A percentile compares a stretch with the other conserved stretches of the same genome.
Evolutionary conservation across 2,888 invertebrate species (phyloP).

Genomic region (Lissonota sp.): DNA sequence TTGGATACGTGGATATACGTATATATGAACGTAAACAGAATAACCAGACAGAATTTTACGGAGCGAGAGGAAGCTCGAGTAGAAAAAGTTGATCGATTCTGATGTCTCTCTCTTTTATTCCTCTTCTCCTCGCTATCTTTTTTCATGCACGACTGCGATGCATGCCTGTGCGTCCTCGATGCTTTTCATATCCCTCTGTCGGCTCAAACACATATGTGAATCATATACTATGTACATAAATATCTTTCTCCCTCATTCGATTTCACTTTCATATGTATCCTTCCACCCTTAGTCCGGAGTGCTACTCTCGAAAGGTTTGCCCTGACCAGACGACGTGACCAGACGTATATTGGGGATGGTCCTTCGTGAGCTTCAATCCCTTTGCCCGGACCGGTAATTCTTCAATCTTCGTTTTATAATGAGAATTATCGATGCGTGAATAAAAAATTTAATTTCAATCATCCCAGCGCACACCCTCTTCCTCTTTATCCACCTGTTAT

Average conservation of each 20-base stretch:
- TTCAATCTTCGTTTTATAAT: constrained; percentile 60
- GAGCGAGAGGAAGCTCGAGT: constrained; percentile 10
- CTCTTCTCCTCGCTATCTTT: constrained; percentile 34
- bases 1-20: not conserved
- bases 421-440: constrained; percentile 70
- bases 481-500: not conserved
- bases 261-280: constrained; percentile 9
- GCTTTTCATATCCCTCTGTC: constrained; percentile 37
- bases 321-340: constrained; percentile 14
- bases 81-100: constrained; percentile 52
- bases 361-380: constrained; percentile 29
- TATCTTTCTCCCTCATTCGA: constrained; percentile 21
- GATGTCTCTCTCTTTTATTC: constrained; percentile 32
- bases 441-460: constrained; percentile 71
- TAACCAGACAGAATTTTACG: constrained; percentile 12
- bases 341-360: constrained; percentile 44
- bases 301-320: constrained; percentile 21
- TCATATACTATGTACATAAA: not conserved
- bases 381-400: constrained; percentile 46
- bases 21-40: not conserved
- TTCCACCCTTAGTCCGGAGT: constrained; percentile 27
- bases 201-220: constrained; percentile 7
- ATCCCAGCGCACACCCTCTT: constrained; percentile 35
- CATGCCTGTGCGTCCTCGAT: constrained; percentile 38
- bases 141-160: constrained; percentile 43